These are phyloP conservation scores for Halichondria panicea DNA, from an alignment of 37 sponge, comb jelly and placozoan species.

Conservation along the genomic window DNA sequence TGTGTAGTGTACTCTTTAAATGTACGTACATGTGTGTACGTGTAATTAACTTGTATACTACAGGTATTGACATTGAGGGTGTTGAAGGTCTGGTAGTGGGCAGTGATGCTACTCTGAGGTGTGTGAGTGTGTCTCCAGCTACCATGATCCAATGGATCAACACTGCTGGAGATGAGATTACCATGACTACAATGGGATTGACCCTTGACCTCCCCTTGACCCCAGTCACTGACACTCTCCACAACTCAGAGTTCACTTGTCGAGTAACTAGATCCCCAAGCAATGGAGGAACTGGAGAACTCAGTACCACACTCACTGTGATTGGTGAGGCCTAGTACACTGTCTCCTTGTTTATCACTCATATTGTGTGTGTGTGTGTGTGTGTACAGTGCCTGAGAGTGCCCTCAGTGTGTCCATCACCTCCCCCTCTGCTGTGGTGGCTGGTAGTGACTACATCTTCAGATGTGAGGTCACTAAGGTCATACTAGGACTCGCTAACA, in stretches of 20 bases:
- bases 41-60: background rate
- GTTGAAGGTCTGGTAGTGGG: constrained; percentile 6
- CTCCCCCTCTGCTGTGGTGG: constrained; percentile 1
- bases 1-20: background rate
- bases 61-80: constrained; percentile 2
- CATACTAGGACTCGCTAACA: constrained; percentile 2
- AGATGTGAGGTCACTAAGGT: constrained; percentile 15
- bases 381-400: background rate
- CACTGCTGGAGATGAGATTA: background rate
- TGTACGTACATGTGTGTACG: background rate
- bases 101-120: background rate
- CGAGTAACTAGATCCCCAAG: background rate
- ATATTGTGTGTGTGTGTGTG: background rate
- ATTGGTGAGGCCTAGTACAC: background rate
- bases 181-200: background rate
- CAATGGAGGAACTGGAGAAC: background rate
- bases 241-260: background rate
- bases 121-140: constrained; percentile 10
- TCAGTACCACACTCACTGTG: background rate
- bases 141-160: constrained; percentile 10
- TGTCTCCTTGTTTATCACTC: background rate
- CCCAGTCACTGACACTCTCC: constrained; percentile 30
- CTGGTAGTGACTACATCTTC: constrained; percentile 28
- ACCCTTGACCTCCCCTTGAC: background rate
- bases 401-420: constrained; percentile 10